A percentile compares a stretch with the other conserved stretches of the same genome.
Evolutionary conservation across 2,113 vertebrate species (phyloP).

Genomic region (Bothrops jararaca): DNA sequence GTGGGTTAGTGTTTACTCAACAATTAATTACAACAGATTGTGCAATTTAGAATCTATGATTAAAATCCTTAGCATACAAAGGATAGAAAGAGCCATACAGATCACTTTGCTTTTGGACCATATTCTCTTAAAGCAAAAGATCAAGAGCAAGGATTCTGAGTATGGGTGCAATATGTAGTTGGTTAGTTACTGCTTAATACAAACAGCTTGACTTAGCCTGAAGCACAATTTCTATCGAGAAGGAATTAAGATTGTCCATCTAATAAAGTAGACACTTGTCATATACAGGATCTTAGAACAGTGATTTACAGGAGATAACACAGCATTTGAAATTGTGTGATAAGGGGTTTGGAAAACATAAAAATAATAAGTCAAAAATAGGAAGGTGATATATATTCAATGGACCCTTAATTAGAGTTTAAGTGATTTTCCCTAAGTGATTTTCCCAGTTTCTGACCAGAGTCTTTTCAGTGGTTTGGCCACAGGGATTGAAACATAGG

Average conservation of each 20-base stretch:
- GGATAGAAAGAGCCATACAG: constrained; percentile 47
- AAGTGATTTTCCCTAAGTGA: no score
- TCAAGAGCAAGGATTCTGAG: not conserved
- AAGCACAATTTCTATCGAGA: not conserved
- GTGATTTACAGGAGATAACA: not conserved
- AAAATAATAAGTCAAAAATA: not conserved
- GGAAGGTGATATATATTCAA: not conserved
- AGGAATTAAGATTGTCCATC: not conserved
- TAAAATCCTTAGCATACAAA: constrained; percentile 60
- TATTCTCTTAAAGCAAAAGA: constrained; percentile 53
- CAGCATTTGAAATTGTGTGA: not conserved
- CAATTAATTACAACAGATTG: constrained; percentile 57
- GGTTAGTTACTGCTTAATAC: not conserved
- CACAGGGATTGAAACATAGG: not conserved
- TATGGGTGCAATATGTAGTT: not conserved
- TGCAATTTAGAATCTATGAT: constrained; percentile 66
- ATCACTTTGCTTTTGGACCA: constrained; percentile 14
- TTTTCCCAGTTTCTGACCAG: not conserved
- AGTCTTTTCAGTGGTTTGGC: not conserved
- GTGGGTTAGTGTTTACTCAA: constrained; percentile 55
- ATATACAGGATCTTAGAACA: not conserved
- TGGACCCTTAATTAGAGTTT: not conserved
- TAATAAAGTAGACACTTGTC: not conserved
- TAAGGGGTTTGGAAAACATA: not conserved
- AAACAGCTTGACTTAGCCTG: not conserved